Percentiles rank a stretch among this genome's conserved stretches.
Conservation (phyloP, 2,797 vertebrate genomes). For the Labeo calbasu region DNA sequence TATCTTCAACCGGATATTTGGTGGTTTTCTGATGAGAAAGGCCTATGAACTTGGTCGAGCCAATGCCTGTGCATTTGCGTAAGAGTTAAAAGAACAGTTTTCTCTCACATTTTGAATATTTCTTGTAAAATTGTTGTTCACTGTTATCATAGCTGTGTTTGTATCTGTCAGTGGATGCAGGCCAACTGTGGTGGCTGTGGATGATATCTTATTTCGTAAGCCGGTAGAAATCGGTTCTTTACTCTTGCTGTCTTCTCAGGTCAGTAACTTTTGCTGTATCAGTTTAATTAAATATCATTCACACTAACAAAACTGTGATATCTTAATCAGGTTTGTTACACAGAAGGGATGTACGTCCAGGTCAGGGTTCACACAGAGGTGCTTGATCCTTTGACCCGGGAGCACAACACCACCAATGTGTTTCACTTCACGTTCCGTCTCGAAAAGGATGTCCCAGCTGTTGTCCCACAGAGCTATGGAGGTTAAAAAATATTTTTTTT, state of each 20-base stretch:
- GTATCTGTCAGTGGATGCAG: slow-evolving; percentile 83
- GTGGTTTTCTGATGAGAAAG: slow-evolving; percentile 97
- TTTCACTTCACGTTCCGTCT: slow-evolving; percentile 94
- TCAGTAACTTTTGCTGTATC: slow-evolving; percentile 63
- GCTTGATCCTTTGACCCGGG: slow-evolving; percentile 83
- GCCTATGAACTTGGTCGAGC: slow-evolving; percentile 95
- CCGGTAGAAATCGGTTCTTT: slow-evolving; percentile 94
- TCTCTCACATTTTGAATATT: not conserved
- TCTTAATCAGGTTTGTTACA: slow-evolving; percentile 90
- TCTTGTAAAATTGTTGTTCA: slow-evolving; percentile 51
- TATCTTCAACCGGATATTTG: slow-evolving; percentile 97
- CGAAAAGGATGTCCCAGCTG: slow-evolving; percentile 81
- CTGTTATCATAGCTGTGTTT: not conserved
- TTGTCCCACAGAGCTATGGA: slow-evolving; percentile 87
- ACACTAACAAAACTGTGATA: not conserved
- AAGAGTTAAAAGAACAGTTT: slow-evolving; percentile 50
- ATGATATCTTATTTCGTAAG: slow-evolving; percentile 96
- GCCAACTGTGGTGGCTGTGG: slow-evolving; percentile 88
- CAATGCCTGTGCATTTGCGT: slow-evolving; percentile 92
- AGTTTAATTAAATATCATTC: not conserved
- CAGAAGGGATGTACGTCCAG: slow-evolving; percentile 88
- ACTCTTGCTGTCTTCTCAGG: slow-evolving; percentile 92
- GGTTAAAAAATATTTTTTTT: slow-evolving; percentile 90
- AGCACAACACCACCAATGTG: slow-evolving; percentile 92
- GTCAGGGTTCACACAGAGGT: slow-evolving; percentile 95